Conservation (phyloP, 2,888 invertebrate genomes). For the Drosophila subsilvestris region DNA sequence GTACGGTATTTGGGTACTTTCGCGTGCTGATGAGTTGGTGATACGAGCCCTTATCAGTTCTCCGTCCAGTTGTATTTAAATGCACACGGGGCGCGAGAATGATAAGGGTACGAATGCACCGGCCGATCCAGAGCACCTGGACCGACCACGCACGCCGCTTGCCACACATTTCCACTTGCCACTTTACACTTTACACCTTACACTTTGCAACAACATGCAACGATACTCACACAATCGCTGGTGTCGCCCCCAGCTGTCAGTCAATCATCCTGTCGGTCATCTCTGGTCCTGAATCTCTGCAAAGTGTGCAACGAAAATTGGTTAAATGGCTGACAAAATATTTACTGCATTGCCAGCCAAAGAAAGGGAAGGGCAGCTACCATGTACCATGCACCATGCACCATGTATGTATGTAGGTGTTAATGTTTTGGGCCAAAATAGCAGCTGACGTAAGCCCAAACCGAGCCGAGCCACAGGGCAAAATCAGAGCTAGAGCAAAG, state of each 20-base stretch:
- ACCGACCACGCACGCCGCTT: slow-evolving; percentile 2
- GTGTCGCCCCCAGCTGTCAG: slow-evolving; percentile 61
- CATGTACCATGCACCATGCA: too few species aligned
- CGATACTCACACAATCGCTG: slow-evolving; percentile 56
- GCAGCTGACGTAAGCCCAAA: slow-evolving; percentile 43
- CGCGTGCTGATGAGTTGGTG: slow-evolving; percentile 82
- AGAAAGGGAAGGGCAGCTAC: neutral
- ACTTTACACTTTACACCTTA: slow-evolving; percentile 1
- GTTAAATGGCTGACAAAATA: slow-evolving; percentile 56
- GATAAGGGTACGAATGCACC: slow-evolving; percentile 92
- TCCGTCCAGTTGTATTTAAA: slow-evolving; percentile 95
- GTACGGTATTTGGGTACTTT: neutral
- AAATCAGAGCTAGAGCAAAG: slow-evolving; percentile 25
- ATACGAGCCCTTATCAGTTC: slow-evolving; percentile 99
- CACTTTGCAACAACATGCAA: slow-evolving; percentile 14
- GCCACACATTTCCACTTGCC: slow-evolving; percentile 12
- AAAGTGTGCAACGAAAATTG: slow-evolving; percentile 9
- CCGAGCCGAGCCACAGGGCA: slow-evolving; percentile 28
- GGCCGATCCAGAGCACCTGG: slow-evolving; percentile 53
- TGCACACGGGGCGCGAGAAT: slow-evolving; percentile 95
- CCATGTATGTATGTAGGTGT: slow-evolving; percentile 11
- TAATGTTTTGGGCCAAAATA: slow-evolving; percentile 9
- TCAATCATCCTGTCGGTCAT: slow-evolving; percentile 61
- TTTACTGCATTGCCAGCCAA: neutral
- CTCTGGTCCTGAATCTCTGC: slow-evolving; percentile 11